Conservation (phyloP, 2,888 invertebrate species). For the Meloe dianella region DNA sequence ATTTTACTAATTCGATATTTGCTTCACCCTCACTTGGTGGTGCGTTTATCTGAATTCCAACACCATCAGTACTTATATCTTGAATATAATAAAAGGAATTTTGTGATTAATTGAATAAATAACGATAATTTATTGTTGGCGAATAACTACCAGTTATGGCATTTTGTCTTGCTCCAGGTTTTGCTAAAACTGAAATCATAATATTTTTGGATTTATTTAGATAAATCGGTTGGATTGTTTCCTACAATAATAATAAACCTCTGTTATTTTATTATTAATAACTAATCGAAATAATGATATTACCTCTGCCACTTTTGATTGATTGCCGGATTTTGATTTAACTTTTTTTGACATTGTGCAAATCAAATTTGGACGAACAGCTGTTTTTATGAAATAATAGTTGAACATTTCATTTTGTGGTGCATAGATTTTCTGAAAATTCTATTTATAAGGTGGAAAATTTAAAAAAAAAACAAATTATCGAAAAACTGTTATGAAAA, state of each 20-base stretch:
- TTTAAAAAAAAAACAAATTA: too few species aligned
- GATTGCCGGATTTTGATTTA: neutral
- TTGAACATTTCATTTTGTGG: neutral
- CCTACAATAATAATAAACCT: constrained; percentile 22
- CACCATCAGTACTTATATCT: constrained; percentile 67
- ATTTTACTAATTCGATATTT: constrained; percentile 77
- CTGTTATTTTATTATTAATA: neutral
- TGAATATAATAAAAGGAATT: constrained; percentile 19
- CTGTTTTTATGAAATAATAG: neutral
- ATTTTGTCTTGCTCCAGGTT: constrained; percentile 78
- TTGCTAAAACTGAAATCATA: constrained; percentile 70
- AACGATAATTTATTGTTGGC: neutral
- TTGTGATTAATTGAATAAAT: neutral
- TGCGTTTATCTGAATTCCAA: constrained; percentile 79
- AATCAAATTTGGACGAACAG: neutral
- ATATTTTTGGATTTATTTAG: constrained; percentile 68
- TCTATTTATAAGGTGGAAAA: too few species aligned
- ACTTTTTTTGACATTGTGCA: neutral
- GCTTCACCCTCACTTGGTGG: constrained; percentile 85
- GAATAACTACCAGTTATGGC: constrained; percentile 61
- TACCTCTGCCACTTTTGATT: neutral
- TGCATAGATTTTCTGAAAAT: neutral
- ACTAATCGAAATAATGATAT: neutral
- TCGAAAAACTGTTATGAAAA: too few species aligned
- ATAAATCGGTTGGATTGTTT: constrained; percentile 53